Evolutionary conservation across 2,888 invertebrate species (phyloP).

Genomic region (Macrophya alboannulata): DNA sequence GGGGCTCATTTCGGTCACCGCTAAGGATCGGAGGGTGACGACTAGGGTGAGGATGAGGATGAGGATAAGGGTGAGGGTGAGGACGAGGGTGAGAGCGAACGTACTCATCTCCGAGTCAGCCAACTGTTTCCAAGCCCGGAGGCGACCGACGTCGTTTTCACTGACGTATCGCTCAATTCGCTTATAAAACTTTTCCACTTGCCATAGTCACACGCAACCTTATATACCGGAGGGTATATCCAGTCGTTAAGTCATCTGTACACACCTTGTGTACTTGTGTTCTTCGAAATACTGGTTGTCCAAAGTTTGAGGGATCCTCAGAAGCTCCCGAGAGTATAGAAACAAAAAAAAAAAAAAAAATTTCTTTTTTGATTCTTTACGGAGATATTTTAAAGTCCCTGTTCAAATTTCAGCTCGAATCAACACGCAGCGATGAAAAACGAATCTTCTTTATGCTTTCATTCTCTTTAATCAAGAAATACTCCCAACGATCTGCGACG

Average conservation of each 20-base stretch:
- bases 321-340: background rate
- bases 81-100: background rate
- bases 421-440: background rate
- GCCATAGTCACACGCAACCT: slow-evolving; percentile 21
- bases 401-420: background rate
- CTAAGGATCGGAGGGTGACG: slow-evolving; percentile 40
- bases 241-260: slow-evolving; percentile 13
- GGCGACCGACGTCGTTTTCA: slow-evolving; percentile 10
- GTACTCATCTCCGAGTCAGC: slow-evolving; percentile 41
- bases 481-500: background rate
- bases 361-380: too few species aligned
- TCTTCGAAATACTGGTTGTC: background rate
- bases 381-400: background rate
- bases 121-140: slow-evolving; percentile 50
- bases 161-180: slow-evolving; percentile 47
- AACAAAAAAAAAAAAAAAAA: background rate
- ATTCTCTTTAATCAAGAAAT: background rate
- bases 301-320: background rate
- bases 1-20: slow-evolving; percentile 47
- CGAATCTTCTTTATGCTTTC: background rate
- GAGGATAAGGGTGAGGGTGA: background rate
- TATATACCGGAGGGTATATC: background rate
- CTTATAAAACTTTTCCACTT: slow-evolving; percentile 41
- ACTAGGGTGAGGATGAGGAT: background rate
- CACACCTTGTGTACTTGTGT: background rate